Percentiles rank a stretch among this genome's conserved stretches.
Conservation (phyloP, 2,797 vertebrate species). For the Spondyliosoma cantharus region DNA sequence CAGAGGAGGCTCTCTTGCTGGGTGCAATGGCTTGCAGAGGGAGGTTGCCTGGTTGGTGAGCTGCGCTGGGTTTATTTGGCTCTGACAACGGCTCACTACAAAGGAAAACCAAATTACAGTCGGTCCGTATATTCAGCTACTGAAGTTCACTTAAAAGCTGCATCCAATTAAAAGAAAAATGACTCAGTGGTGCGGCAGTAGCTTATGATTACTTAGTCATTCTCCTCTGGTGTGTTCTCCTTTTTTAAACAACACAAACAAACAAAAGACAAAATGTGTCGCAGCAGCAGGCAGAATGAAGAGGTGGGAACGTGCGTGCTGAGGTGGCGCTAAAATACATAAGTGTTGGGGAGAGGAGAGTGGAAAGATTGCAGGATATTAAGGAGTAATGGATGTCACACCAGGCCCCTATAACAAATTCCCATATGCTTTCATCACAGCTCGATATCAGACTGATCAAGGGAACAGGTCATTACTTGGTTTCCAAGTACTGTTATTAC, state of each 20-base stretch:
- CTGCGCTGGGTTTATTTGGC: slow-evolving; percentile 71
- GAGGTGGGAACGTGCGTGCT: slow-evolving; percentile 54
- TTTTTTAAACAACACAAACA: slow-evolving; percentile 66
- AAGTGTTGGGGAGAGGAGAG: slow-evolving; percentile 60
- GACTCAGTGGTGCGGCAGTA: slow-evolving; percentile 65
- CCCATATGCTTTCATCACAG: slow-evolving; percentile 82
- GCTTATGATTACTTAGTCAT: slow-evolving; percentile 70
- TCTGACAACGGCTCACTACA: slow-evolving; percentile 78
- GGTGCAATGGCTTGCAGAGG: slow-evolving; percentile 69
- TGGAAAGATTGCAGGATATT: slow-evolving; percentile 76
- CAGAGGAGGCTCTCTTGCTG: slow-evolving; percentile 86
- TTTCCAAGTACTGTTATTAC: slow-evolving; percentile 78
- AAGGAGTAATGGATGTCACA: slow-evolving; percentile 81
- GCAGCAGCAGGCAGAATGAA: slow-evolving; percentile 60
- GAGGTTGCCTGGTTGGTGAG: slow-evolving; percentile 71
- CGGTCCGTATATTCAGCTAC: slow-evolving; percentile 50
- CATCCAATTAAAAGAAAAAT: slow-evolving; percentile 78
- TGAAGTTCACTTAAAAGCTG: slow-evolving; percentile 73
- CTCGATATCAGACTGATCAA: slow-evolving; percentile 80
- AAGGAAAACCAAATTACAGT: slow-evolving; percentile 79
- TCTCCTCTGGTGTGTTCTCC: slow-evolving; percentile 60
- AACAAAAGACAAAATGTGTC: slow-evolving; percentile 70
- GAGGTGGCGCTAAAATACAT: slow-evolving; percentile 32
- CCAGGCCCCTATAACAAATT: slow-evolving; percentile 73
- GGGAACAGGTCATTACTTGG: slow-evolving; percentile 80